Base-by-base conservation (phyloP, 1,140 invertebrate species). In the Orchesella cincta region DNA sequence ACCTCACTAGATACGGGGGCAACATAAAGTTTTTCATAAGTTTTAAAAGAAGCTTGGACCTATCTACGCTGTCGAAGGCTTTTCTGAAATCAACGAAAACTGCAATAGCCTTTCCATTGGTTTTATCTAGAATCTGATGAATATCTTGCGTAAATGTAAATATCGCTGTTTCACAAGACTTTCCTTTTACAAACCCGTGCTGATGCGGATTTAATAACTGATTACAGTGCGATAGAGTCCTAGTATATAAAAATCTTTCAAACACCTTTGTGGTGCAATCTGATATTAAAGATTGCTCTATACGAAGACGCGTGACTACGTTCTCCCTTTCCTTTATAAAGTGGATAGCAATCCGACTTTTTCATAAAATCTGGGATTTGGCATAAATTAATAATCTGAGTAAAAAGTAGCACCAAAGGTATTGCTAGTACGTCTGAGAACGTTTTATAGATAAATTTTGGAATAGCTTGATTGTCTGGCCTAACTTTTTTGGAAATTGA, bases 1-100 rank as follows among this genome's bases (percentile, higher is more conserved):
- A 26, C 8, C 71, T 51, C 2, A 71, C 16, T 33, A 76, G 8
- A 33, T 70, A 46, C 20, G 34, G 26, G 2, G 31, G 33, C 26
- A 76, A 5, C 20, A 51, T 67, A 20, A 64, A 76, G 3, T 46
- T 46, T 31, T 36, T 2, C 39, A 51, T 76, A 3, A 75, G 34
- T 71, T 76, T 76, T 16, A 28, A 1, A 29, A 76, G 3, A 3
- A 76, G 29, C 52, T 35, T 18, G 1, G 1, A 1, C 1, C 46
- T 18, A 29, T 20, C 20, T 1, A 71, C 64, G 8, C 35, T 71
- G 36, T 76, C 75, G 36, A 76, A 76, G 0, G 75, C 75, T 29
- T 76, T 36, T 20, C 64, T 70, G 33, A 76, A 76, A 33, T 76
- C 75, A 1, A 76, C 23, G 51, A 70, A 76, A 1, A 71, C 62